Evolutionary conservation across 2,888 invertebrate species (phyloP).

Genomic region (Oxycera nigricornis): DNA sequence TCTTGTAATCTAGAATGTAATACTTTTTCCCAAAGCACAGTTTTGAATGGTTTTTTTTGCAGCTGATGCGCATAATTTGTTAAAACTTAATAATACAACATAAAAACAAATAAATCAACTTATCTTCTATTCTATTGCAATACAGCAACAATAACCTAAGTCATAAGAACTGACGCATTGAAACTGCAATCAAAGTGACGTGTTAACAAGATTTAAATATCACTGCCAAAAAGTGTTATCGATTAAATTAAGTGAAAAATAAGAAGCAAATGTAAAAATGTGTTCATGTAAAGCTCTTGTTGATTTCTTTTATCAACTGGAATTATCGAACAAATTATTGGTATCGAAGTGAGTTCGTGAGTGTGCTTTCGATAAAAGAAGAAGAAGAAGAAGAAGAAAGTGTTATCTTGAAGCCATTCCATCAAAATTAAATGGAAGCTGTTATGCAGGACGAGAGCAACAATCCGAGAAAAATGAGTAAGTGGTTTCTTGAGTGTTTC

Average conservation of each 20-base stretch:
- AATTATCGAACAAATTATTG: background rate
- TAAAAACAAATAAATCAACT: too few species aligned
- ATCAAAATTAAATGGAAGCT: background rate
- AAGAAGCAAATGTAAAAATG: slow-evolving; percentile 31
- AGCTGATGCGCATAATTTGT: too few species aligned
- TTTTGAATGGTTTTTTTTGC: too few species aligned
- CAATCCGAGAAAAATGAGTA: slow-evolving; percentile 33
- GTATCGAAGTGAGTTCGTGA: slow-evolving; percentile 29
- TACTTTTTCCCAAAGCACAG: too few species aligned
- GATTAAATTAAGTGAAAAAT: slow-evolving; percentile 4
- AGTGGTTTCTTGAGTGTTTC: background rate
- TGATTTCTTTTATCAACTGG: slow-evolving; percentile 20
- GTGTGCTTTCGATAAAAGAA: slow-evolving; percentile 6
- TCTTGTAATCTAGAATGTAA: too few species aligned
- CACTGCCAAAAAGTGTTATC: slow-evolving; percentile 34
- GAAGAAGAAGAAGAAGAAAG: too few species aligned
- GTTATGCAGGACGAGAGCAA: slow-evolving; percentile 3
- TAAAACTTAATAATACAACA: too few species aligned
- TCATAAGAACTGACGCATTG: too few species aligned
- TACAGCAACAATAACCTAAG: too few species aligned
- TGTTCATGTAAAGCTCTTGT: slow-evolving; percentile 22
- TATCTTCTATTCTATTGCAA: too few species aligned
- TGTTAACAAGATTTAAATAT: background rate
- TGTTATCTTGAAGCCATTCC: background rate
- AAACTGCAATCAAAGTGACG: slow-evolving; percentile 4